Conservation (phyloP, 2,888 invertebrate genomes). For the Limnephilus lunatus region DNA sequence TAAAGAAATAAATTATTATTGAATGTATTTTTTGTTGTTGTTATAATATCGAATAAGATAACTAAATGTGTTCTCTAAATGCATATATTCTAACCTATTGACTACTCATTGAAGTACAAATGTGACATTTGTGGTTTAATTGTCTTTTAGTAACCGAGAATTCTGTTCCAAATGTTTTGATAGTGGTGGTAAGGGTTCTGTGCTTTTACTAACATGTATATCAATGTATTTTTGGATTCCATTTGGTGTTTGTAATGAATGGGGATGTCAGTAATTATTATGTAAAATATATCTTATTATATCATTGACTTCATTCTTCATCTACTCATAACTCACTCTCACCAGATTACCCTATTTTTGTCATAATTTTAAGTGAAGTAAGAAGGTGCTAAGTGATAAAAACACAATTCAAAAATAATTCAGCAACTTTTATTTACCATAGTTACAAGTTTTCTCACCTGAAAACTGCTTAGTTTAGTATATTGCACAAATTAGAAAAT, state of each 20-base stretch:
- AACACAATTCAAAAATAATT: constrained; percentile 2
- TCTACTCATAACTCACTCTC: constrained; percentile 4
- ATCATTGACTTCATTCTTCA: constrained; percentile 46
- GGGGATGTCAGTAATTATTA: constrained; percentile 48
- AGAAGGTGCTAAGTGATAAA: neutral
- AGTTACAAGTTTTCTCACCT: neutral
- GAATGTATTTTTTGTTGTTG: neutral
- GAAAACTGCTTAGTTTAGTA: neutral
- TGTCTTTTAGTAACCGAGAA: constrained; percentile 15
- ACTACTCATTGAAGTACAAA: neutral
- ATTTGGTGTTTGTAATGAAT: constrained; percentile 48
- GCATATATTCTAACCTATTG: neutral
- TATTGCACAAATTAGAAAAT: neutral
- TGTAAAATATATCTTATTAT: constrained; percentile 48
- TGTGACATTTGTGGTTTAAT: constrained; percentile 25
- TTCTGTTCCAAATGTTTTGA: constrained; percentile 38
- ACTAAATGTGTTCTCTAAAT: constrained; percentile 2
- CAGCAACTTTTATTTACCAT: neutral
- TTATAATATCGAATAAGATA: neutral
- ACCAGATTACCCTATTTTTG: constrained; percentile 15
- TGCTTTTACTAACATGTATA: constrained; percentile 47
- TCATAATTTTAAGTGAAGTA: constrained; percentile 2
- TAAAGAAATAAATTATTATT: neutral
- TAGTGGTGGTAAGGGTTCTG: constrained; percentile 42
- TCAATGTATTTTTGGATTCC: constrained; percentile 47